Percentiles rank a stretch among this genome's conserved stretches.
These are phyloP conservation scores for Chamaea fasciata DNA, from an alignment of 2,113 vertebrate species.

Conservation along the genomic window DNA sequence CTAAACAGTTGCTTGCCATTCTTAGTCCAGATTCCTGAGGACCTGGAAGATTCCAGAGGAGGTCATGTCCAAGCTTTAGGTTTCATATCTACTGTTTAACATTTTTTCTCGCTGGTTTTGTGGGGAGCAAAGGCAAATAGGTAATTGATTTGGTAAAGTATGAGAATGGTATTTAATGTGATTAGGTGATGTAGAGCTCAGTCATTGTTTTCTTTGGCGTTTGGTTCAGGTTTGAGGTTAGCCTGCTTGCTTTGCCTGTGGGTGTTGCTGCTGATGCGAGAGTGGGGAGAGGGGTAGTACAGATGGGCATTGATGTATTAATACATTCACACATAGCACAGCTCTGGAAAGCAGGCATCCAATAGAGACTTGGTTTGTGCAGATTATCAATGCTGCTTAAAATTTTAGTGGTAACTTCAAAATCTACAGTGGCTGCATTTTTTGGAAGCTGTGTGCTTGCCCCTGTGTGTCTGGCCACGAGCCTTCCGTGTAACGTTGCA, in stretches of 20 bases:
- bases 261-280: not conserved
- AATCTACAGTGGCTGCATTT: not conserved
- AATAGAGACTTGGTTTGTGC: not conserved
- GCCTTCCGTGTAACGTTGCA: not conserved
- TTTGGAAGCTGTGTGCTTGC: not conserved
- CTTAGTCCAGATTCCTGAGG: conserved; percentile 29
- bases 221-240: not conserved
- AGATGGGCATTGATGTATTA: not conserved
- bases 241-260: not conserved
- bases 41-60: conserved; percentile 14
- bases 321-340: not conserved
- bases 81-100: not conserved
- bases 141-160: not conserved
- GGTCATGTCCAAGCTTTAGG: not conserved
- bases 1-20: conserved; percentile 46
- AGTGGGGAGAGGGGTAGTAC: not conserved
- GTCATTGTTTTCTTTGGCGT: not conserved
- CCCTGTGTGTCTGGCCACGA: not conserved
- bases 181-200: not conserved
- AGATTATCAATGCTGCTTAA: not conserved
- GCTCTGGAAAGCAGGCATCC: not conserved
- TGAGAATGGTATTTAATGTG: not conserved
- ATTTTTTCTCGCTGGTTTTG: not conserved
- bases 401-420: not conserved
- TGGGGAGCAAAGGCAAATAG: not conserved